Evolutionary conservation across 2,797 vertebrate genomes (phyloP).

Genomic region (Telmatherina bonti): DNA sequence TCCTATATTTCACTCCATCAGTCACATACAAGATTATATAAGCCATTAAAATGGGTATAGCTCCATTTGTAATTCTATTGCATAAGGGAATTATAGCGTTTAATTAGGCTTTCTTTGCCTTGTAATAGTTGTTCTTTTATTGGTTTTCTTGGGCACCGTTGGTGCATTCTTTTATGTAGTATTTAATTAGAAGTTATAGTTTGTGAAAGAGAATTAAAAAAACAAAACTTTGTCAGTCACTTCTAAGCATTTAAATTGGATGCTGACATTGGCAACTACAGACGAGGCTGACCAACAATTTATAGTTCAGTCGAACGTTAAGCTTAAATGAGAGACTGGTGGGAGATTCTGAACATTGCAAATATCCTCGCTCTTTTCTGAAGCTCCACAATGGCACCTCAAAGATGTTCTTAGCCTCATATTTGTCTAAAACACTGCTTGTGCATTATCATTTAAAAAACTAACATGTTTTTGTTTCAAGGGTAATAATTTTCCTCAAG

Average conservation of each 20-base stretch:
- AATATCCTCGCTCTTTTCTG: not conserved
- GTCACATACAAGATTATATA: conserved; percentile 12
- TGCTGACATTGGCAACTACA: conserved; percentile 24
- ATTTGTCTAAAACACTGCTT: not conserved
- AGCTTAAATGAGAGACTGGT: conserved; percentile 1
- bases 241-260: conserved; percentile 38
- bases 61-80: conserved; percentile 59
- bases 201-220: conserved; percentile 45
- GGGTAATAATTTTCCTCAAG: not conserved
- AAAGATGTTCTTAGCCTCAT: not conserved
- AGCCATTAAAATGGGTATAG: conserved; percentile 18
- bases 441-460: too few species aligned
- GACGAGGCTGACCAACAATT: conserved; percentile 19
- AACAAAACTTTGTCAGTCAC: conserved; percentile 33
- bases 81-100: conserved; percentile 44
- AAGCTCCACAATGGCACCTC: not conserved
- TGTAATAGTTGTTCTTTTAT: conserved; percentile 62
- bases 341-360: not conserved
- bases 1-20: conserved; percentile 32
- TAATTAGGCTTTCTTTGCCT: conserved; percentile 61
- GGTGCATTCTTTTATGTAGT: conserved; percentile 61
- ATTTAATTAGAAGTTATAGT: conserved; percentile 61
- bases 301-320: conserved; percentile 20
- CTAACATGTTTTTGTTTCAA: not conserved
- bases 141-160: conserved; percentile 45